Evolutionary conservation across 2,888 invertebrate species (phyloP).

Genomic region (Hirtodrosophila alboralis): DNA sequence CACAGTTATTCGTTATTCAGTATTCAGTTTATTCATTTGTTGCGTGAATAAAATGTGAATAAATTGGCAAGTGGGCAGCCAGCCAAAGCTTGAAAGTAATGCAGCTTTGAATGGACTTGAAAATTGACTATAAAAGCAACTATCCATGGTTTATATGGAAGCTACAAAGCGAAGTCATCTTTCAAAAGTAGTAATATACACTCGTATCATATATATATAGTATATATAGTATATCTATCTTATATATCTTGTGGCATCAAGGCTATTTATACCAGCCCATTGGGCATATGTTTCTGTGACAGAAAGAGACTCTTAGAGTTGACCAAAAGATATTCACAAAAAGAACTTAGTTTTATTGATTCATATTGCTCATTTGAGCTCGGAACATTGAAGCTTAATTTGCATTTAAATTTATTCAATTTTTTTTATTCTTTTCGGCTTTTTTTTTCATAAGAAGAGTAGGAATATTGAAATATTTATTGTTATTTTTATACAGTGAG

Average conservation of each 20-base stretch:
- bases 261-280: conserved; percentile 56
- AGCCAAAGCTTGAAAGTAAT: conserved; percentile 26
- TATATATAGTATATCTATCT: too few relatives aligned
- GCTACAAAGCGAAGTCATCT: conserved; percentile 26
- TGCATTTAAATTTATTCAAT: too few relatives aligned
- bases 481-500: too few relatives aligned
- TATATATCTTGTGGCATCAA: conserved; percentile 52
- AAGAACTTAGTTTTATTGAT: too few relatives aligned
- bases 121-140: background rate
- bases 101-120: conserved; percentile 11
- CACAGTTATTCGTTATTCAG: conserved; percentile 13
- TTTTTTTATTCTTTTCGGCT: too few relatives aligned
- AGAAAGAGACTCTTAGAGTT: conserved; percentile 2
- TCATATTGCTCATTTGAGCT: too few relatives aligned
- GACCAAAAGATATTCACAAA: too few relatives aligned
- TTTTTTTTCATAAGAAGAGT: too few relatives aligned
- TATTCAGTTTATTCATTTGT: conserved; percentile 19
- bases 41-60: conserved; percentile 60
- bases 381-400: too few relatives aligned
- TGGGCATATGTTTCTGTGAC: conserved; percentile 7
- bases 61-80: conserved; percentile 53
- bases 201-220: background rate
- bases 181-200: conserved; percentile 44
- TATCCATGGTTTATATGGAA: conserved; percentile 10
- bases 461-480: too few relatives aligned